phyloP scores from a whole-genome alignment of 2,888 invertebrate species.

The Tetragnatha montana region DNA sequence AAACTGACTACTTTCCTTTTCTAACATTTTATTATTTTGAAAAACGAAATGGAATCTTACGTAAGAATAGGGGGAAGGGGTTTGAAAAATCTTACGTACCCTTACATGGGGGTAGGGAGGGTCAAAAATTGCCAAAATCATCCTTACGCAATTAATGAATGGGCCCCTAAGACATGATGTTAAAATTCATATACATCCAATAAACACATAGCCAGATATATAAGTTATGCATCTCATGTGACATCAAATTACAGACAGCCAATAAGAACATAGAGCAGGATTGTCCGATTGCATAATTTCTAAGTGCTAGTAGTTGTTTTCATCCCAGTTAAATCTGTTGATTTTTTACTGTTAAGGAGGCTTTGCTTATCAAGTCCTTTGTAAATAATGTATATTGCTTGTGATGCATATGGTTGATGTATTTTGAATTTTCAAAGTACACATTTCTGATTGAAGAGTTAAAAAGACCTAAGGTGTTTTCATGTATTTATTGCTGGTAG shows the following conservation, averaged over 20 bases:
- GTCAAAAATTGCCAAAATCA: too few species aligned
- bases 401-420: neutral
- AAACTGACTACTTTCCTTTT: too few species aligned
- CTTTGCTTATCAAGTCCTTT: neutral
- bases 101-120: too few species aligned
- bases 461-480: neutral
- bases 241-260: neutral
- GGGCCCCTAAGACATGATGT: too few species aligned
- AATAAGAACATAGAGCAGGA: neutral
- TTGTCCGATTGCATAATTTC: neutral
- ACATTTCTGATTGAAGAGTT: neutral
- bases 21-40: too few species aligned
- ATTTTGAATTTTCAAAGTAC: neutral
- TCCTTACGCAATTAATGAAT: too few species aligned
- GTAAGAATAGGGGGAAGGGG: too few species aligned
- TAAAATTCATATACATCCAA: neutral
- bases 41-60: too few species aligned
- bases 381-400: conserved; percentile 24
- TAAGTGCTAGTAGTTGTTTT: neutral
- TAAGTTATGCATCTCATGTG: neutral
- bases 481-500: neutral
- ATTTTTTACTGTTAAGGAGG: neutral
- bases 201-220: neutral
- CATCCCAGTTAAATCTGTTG: conserved; percentile 10
- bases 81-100: too few species aligned